These are phyloP conservation scores for Volucella inflata DNA, from an alignment of 2,888 invertebrate genomes.

Conservation along the genomic window DNA sequence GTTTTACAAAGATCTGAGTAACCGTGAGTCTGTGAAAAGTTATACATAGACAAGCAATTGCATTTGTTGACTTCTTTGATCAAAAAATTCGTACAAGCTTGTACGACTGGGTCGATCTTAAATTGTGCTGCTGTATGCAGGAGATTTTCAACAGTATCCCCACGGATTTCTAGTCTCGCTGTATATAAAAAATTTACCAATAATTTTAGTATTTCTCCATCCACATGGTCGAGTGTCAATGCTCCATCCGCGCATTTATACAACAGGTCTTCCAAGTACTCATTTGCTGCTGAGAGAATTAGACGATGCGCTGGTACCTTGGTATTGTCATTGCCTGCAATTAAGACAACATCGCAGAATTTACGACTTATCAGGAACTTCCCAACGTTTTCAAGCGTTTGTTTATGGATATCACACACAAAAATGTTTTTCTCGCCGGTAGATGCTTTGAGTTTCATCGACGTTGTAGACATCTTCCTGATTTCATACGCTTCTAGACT, in stretches of 20 bases:
- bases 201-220: constrained; percentile 10
- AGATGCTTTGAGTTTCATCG: too few species aligned
- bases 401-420: neutral
- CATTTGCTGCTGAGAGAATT: constrained; percentile 22
- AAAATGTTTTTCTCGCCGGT: too few species aligned
- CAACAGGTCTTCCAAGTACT: constrained; percentile 19
- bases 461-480: too few species aligned
- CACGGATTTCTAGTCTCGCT: neutral
- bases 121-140: constrained; percentile 19
- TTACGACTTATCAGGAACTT: constrained; percentile 12
- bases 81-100: constrained; percentile 24
- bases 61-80: neutral
- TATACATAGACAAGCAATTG: constrained; percentile 17
- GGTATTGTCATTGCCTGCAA: constrained; percentile 24
- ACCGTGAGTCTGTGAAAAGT: neutral
- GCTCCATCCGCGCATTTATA: neutral
- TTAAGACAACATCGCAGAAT: constrained; percentile 33
- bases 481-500: too few species aligned
- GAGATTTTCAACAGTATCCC: constrained; percentile 7
- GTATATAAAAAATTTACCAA: constrained; percentile 28
- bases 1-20: constrained; percentile 15
- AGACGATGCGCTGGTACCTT: constrained; percentile 22
- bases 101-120: constrained; percentile 2
- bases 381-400: constrained; percentile 37
- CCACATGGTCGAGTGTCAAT: neutral